A percentile compares a stretch with the other conserved stretches of the same genome.
Conservation (phyloP, 2,888 invertebrate genomes). For the Microctonus hyperodae region DNA sequence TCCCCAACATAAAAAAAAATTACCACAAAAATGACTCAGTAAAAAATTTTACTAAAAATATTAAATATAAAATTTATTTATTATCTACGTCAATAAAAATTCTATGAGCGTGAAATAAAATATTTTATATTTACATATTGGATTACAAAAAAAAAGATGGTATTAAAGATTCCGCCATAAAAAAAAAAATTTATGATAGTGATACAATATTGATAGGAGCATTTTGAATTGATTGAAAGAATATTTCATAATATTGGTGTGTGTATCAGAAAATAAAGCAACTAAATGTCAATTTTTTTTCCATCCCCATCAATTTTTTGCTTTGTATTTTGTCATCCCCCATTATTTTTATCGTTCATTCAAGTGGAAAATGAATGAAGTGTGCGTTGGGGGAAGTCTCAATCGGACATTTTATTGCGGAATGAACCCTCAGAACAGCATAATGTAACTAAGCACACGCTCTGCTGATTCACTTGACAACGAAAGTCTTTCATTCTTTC, state of each 20-base stretch:
- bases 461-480: background rate
- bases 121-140: background rate
- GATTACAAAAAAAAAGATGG: background rate
- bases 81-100: background rate
- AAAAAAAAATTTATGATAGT: background rate
- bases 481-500: background rate
- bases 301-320: background rate
- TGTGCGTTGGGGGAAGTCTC: background rate
- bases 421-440: background rate
- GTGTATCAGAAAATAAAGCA: background rate
- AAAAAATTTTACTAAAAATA: background rate
- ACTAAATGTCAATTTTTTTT: background rate
- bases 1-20: no score
- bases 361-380: constrained; percentile 2
- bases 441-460: background rate
- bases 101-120: background rate
- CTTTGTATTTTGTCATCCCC: background rate
- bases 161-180: background rate
- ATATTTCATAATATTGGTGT: background rate
- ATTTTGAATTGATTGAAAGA: background rate
- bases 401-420: background rate
- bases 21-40: background rate
- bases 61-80: background rate
- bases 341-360: background rate
- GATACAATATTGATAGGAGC: background rate